phyloP scores from a whole-genome alignment of 1,140 invertebrate species.

The Apis cerana region DNA sequence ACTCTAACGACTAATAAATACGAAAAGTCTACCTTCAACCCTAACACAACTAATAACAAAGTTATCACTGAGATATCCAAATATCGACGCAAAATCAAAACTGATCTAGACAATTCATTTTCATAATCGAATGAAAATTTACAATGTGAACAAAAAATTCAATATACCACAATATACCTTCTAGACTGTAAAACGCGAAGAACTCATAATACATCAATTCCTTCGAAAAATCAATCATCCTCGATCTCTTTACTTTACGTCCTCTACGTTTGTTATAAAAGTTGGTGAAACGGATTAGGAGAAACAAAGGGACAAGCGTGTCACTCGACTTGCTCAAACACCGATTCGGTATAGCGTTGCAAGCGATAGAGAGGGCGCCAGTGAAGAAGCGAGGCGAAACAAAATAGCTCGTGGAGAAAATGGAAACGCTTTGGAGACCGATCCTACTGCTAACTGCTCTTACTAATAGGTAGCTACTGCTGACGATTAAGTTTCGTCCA shows the following conservation, averaged over 20 bases:
- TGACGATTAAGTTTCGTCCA: not conserved
- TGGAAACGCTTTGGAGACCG: not conserved
- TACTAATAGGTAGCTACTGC: not conserved
- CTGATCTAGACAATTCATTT: too few relatives aligned
- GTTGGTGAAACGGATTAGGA: not conserved
- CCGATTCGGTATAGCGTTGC: not conserved
- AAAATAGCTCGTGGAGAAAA: not conserved
- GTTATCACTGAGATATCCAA: too few relatives aligned
- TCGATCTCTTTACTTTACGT: too few relatives aligned
- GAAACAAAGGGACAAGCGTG: not conserved
- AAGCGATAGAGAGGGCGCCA: not conserved
- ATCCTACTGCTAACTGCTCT: not conserved
- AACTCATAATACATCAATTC: not conserved
- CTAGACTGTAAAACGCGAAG: too few relatives aligned
- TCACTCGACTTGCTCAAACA: not conserved
- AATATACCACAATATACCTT: too few relatives aligned
- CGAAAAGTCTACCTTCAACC: too few relatives aligned
- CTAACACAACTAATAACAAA: too few relatives aligned
- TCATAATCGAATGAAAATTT: too few relatives aligned
- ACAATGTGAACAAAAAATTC: too few relatives aligned
- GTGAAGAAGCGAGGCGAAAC: not conserved
- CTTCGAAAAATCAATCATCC: slow-evolving; percentile 19
- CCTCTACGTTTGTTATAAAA: not conserved
- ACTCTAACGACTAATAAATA: too few relatives aligned
- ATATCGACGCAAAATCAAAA: too few relatives aligned